A percentile compares a stretch with the other conserved stretches of the same genome.
These are phyloP conservation scores for Cryptoblepharus egeriae DNA, from an alignment of 2,797 vertebrate genomes.

Conservation along the genomic window DNA sequence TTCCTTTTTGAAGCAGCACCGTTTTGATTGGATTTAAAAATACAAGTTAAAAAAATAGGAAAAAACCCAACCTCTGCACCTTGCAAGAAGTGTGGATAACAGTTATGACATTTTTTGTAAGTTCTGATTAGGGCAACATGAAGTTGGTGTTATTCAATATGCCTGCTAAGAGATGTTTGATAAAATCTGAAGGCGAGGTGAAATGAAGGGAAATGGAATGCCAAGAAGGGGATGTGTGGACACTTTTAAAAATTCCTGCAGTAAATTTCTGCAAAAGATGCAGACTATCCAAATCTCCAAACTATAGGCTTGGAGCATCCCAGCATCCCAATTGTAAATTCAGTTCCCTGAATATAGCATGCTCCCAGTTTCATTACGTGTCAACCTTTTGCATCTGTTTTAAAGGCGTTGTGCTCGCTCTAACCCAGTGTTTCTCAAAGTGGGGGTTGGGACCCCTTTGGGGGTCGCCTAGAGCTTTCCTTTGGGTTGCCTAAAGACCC, in stretches of 20 bases:
- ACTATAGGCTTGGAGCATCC: background rate
- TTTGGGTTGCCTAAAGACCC: too few relatives aligned
- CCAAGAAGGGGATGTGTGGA: conserved; percentile 9
- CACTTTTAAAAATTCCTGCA: background rate
- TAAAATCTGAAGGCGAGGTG: conserved; percentile 30
- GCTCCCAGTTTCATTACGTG: background rate
- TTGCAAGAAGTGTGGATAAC: conserved; percentile 15
- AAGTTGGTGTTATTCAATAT: conserved; percentile 13
- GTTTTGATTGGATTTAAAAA: conserved; percentile 26
- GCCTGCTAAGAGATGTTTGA: background rate
- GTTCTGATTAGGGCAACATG: conserved; percentile 23
- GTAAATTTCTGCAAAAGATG: background rate
- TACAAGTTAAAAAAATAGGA: background rate
- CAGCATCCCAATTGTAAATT: background rate
- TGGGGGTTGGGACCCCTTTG: too few relatives aligned
- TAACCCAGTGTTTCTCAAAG: too few relatives aligned
- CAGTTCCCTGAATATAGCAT: background rate
- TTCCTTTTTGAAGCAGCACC: background rate
- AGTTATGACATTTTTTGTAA: conserved; percentile 38
- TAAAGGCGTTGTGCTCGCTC: background rate
- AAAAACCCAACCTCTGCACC: background rate
- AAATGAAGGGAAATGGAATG: conserved; percentile 24
- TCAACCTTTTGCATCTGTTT: background rate
- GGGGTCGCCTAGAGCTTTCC: too few relatives aligned
- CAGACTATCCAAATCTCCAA: conserved; percentile 6